These are phyloP conservation scores for Periophthalmus modestus DNA, from an alignment of 2,113 vertebrate genomes.

Conservation along the genomic window DNA sequence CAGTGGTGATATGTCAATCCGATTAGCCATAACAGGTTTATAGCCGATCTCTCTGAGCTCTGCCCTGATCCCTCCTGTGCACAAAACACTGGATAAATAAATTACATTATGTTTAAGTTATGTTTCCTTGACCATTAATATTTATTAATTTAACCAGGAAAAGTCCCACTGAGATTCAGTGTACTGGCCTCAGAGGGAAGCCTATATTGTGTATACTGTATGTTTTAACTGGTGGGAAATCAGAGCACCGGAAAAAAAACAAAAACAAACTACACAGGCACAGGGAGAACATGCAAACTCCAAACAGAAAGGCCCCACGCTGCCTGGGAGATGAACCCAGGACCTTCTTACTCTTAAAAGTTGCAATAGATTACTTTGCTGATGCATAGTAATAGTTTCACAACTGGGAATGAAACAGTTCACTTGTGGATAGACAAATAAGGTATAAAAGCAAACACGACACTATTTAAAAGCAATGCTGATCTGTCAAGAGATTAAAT, in stretches of 20 bases:
- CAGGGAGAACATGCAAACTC: no score
- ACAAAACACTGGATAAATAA: constrained; percentile 20
- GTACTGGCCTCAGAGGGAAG: no score
- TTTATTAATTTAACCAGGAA: background rate
- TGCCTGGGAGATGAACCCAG: no score
- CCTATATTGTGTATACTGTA: no score
- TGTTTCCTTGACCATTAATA: background rate
- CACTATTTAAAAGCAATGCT: background rate
- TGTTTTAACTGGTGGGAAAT: no score
- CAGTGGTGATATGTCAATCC: constrained; percentile 68
- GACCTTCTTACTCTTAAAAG: background rate
- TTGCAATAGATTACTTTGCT: background rate
- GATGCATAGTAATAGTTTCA: background rate
- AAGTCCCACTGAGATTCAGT: no score
- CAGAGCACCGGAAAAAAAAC: no score
- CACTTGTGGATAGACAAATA: background rate
- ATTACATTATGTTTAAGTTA: background rate
- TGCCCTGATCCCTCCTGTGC: constrained; percentile 46
- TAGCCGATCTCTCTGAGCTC: constrained; percentile 64
- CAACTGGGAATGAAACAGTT: background rate
- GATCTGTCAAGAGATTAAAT: background rate
- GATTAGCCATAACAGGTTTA: constrained; percentile 76
- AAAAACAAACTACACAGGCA: no score
- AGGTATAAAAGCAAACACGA: background rate
- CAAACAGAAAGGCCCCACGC: no score